A percentile compares a stretch with the other conserved stretches of the same genome.
phyloP scores from a whole-genome alignment of 2,888 invertebrate genomes.

The Rhimphoctona megacephalus region DNA sequence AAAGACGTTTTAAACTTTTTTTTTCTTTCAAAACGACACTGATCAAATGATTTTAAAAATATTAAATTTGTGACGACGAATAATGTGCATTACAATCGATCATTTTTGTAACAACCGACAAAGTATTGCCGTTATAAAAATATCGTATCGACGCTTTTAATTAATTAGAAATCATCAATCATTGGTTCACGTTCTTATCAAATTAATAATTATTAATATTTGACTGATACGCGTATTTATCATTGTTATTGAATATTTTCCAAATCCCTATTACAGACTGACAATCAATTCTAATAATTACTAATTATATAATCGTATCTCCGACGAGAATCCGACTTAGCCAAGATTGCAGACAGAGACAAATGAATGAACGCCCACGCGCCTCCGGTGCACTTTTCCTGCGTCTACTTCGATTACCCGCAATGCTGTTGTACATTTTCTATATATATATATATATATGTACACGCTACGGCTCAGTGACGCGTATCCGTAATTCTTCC shows the following conservation, averaged over 20 bases:
- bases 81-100: too few relatives aligned
- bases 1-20: background rate
- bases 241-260: background rate
- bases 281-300: slow-evolving; percentile 6
- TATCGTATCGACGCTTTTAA: background rate
- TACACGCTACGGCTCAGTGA: slow-evolving; percentile 25
- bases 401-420: slow-evolving; percentile 12
- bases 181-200: background rate
- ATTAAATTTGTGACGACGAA: background rate
- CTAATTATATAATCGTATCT: slow-evolving; percentile 3
- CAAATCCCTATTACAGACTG: background rate
- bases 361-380: slow-evolving; percentile 64
- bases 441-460: slow-evolving; percentile 10
- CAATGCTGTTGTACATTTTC: slow-evolving; percentile 2
- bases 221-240: background rate
- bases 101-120: too few relatives aligned
- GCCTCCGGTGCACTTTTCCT: slow-evolving; percentile 48
- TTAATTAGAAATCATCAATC: background rate
- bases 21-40: background rate
- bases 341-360: slow-evolving; percentile 28
- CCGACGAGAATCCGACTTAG: slow-evolving; percentile 10
- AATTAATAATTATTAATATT: background rate
- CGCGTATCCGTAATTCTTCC: slow-evolving; percentile 53
- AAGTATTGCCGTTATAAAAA: too few relatives aligned
- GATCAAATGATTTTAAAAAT: background rate